Evolutionary conservation across 2,888 invertebrate genomes (phyloP).

Genomic region (Ommatoiulus sabulosus): DNA sequence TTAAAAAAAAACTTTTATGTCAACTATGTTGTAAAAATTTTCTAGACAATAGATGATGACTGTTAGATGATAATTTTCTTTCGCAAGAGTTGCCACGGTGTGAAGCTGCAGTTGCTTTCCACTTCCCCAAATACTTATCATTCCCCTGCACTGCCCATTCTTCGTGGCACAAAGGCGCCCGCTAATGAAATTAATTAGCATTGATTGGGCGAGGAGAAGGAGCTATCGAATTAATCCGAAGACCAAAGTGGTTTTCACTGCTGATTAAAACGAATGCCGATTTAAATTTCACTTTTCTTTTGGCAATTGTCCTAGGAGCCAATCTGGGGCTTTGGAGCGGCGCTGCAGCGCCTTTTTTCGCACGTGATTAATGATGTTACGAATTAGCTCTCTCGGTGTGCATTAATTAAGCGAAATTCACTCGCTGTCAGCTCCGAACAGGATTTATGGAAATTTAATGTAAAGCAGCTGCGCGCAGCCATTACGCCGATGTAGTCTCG

Average conservation of each 20-base stretch:
- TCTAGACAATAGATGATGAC: too few species aligned
- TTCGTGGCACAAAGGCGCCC: neutral
- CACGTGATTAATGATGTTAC: neutral
- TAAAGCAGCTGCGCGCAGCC: neutral
- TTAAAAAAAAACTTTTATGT: too few species aligned
- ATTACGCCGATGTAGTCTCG: neutral
- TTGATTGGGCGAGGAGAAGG: neutral
- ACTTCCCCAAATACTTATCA: too few species aligned
- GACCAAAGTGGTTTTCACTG: slow-evolving; percentile 8
- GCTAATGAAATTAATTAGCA: slow-evolving; percentile 3
- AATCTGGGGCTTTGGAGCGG: too few species aligned
- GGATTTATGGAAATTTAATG: slow-evolving; percentile 19
- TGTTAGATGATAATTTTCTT: too few species aligned
- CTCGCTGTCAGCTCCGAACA: neutral
- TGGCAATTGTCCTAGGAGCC: neutral
- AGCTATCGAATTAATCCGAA: neutral
- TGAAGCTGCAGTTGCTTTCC: too few species aligned
- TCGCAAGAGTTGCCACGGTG: too few species aligned
- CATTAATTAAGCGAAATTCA: slow-evolving; percentile 19
- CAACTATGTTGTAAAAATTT: too few species aligned
- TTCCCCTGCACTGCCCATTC: too few species aligned
- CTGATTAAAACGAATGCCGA: slow-evolving; percentile 19
- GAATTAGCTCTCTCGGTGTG: neutral
- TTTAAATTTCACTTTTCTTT: slow-evolving; percentile 11
- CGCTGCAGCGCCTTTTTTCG: too few species aligned